Conservation (phyloP, 1,140 invertebrate species). For the Potamilus streckersoni region DNA sequence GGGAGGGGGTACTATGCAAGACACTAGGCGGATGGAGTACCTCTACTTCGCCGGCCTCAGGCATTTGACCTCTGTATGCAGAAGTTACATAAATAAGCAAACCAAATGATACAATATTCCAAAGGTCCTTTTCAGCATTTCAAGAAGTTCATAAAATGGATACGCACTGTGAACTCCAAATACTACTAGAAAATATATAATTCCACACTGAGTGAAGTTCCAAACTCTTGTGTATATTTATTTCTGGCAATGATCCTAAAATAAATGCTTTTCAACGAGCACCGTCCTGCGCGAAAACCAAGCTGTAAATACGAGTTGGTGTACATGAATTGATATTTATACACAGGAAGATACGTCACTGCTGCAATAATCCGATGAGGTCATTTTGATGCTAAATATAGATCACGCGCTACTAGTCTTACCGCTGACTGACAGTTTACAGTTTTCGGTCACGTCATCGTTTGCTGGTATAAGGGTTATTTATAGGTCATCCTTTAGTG, state of each 20-base stretch:
- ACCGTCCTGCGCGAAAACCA: conserved; percentile 21
- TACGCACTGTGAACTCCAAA: background rate
- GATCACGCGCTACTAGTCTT: background rate
- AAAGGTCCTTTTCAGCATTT: conserved; percentile 17
- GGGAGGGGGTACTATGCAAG: conserved; percentile 30
- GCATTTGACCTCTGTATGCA: conserved; percentile 38
- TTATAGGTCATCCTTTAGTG: conserved; percentile 1
- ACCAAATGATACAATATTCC: conserved; percentile 14
- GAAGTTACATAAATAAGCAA: conserved; percentile 17
- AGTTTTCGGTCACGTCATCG: conserved; percentile 13
- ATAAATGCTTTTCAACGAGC: conserved; percentile 15
- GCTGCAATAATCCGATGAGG: conserved; percentile 16
- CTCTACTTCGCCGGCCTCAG: conserved; percentile 55
- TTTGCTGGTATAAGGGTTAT: background rate
- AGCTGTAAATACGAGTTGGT: conserved; percentile 23
- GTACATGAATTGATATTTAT: conserved; percentile 35
- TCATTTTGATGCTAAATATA: conserved; percentile 31
- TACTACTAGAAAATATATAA: background rate
- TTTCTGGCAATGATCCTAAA: conserved; percentile 28
- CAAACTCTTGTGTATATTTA: conserved; percentile 27
- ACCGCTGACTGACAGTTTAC: conserved; percentile 13
- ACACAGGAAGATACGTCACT: conserved; percentile 26
- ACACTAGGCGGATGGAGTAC: conserved; percentile 44
- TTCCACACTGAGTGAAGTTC: conserved; percentile 2
- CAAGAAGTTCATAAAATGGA: conserved; percentile 9